phyloP scores from a whole-genome alignment of 2,797 vertebrate genomes.

The Diplodus sargus region DNA sequence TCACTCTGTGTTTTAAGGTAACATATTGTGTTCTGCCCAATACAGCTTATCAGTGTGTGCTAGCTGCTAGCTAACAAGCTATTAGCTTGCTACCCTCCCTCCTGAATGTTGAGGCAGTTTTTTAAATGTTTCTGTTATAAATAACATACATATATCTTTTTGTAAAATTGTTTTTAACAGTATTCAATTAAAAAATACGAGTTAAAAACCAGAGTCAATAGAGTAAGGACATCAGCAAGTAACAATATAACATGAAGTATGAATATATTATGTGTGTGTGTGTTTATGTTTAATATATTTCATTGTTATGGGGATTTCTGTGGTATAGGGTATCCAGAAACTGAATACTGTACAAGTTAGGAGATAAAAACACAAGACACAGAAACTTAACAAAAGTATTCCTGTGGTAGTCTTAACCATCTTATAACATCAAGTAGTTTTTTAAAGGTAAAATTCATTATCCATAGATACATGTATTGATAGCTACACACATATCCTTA shows the following conservation, averaged over 20 bases:
- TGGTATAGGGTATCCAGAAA: no score
- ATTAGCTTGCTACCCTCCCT: not conserved
- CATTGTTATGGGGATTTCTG: not conserved
- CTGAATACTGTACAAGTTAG: no score
- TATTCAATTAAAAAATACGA: not conserved
- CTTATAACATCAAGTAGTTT: no score
- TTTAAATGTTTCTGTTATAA: not conserved
- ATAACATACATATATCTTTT: not conserved
- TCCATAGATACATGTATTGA: no score
- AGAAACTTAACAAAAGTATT: no score
- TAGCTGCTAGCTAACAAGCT: not conserved
- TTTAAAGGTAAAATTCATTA: no score
- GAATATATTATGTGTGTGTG: not conserved
- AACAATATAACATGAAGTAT: not conserved
- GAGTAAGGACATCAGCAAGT: no score
- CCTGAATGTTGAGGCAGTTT: not conserved
- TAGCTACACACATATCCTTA: no score
- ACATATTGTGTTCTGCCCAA: not conserved
- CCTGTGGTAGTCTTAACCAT: no score
- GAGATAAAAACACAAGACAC: no score
- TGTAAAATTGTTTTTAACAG: not conserved
- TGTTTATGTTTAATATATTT: not conserved
- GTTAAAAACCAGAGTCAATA: not conserved
- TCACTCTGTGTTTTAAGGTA: not conserved
- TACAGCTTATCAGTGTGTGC: not conserved